phyloP scores from a whole-genome alignment of 2,113 vertebrate species.

The Tychaedon coryphoeus region DNA sequence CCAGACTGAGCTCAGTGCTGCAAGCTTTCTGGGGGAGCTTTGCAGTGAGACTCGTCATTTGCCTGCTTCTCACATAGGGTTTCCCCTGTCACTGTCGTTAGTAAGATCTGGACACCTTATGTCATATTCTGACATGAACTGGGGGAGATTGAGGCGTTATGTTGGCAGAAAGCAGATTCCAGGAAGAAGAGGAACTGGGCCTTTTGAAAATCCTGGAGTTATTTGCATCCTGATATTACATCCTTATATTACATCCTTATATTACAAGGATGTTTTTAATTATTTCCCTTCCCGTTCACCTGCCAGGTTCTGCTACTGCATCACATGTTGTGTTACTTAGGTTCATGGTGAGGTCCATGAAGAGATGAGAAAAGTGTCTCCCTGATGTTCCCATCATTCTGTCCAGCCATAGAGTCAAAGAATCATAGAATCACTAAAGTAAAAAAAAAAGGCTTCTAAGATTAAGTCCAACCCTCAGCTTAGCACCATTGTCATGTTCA shows the following conservation, averaged over 20 bases:
- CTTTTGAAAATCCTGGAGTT: not conserved
- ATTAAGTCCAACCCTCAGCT: not conserved
- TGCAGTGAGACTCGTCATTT: not conserved
- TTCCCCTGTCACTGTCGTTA: not conserved
- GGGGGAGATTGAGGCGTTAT: fast-evolving
- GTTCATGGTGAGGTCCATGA: not conserved
- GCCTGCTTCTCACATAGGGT: not conserved
- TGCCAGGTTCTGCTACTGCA: not conserved
- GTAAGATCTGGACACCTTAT: not conserved
- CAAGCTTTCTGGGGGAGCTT: not conserved
- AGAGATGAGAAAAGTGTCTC: not conserved
- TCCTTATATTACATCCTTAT: too few species aligned
- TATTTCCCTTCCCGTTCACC: not conserved
- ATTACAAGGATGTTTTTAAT: not conserved
- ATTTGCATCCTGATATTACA: too few species aligned
- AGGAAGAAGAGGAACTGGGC: not conserved
- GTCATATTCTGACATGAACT: not conserved
- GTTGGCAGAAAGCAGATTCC: not conserved
- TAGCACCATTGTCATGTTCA: not conserved
- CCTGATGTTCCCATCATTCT: not conserved
- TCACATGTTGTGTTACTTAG: not conserved
- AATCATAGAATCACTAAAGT: not conserved
- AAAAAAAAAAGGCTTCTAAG: not conserved
- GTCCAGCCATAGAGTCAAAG: not conserved
- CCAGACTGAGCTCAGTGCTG: not conserved